Base-by-base conservation (phyloP, 2,113 vertebrate species). In the Melanerpes aurifrons region DNA sequence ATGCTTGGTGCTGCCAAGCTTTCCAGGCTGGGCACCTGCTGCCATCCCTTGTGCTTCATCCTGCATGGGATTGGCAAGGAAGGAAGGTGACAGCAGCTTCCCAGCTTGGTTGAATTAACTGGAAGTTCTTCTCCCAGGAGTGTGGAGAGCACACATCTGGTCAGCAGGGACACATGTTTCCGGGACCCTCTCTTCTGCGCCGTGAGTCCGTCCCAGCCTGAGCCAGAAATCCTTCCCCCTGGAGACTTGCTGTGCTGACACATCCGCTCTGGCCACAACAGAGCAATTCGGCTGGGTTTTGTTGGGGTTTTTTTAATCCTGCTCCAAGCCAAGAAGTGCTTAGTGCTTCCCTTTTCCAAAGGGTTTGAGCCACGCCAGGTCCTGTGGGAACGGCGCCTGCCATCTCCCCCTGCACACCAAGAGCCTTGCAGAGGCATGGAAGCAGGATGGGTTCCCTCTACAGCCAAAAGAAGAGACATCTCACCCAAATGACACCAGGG, bases 81-180 rank as follows among this genome's bases (percentile, higher is more conserved):
- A 26, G 54, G 66, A 54, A 75, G 61, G 24, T 15, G 40, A 58
- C 59, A 37, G 56, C n/a, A 15, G 71, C 43, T 64, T 50, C 68
- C 35, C 3, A 11, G 6, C 8, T 18, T 0, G 7, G 5, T 19
- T 1, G 2, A 5, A 2, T 35, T 4, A 50, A 24, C 59, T 67
- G 62, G 48, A 24, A 8, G 18, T 75, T 7, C 50, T 68, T 9
- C 64, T 73, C 35, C 11, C 6, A 4, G 21, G 25, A 2, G 0
- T 4, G 57, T 0, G 1, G 63, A 48, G 71, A 56, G 2, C 6
- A 2, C 77, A 72, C 78, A 89, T 86, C 81, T 93, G 89, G 50
- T 69, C 77, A 59, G 35, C 92, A 92, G 89, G 74, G 83, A 75
- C 9, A 3, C 0, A 0, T 1, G 5, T 66, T 35, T 77, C 58